phyloP scores from a whole-genome alignment of 64 coral and sea anemone species.

The Catalaphyllia jardinei region DNA sequence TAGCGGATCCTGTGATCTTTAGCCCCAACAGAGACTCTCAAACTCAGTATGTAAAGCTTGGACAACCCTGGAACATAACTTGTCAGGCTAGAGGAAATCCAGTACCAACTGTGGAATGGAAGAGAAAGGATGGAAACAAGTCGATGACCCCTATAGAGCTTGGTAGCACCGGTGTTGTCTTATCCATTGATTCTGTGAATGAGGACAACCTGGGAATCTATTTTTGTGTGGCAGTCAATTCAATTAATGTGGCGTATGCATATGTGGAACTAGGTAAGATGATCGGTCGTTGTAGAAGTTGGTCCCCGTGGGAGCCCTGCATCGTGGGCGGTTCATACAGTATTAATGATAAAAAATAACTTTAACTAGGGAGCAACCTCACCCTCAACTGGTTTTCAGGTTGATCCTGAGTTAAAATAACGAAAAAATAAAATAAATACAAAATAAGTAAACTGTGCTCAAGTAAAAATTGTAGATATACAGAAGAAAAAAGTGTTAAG shows the following conservation, averaged over 20 bases:
- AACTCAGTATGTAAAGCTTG: background rate
- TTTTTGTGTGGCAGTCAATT: conserved; percentile 66
- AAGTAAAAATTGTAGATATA: too few relatives aligned
- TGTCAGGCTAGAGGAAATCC: conserved; percentile 81
- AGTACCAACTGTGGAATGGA: conserved; percentile 63
- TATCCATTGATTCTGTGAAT: conserved; percentile 28
- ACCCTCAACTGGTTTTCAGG: too few relatives aligned
- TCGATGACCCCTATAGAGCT: background rate
- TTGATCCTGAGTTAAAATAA: too few relatives aligned
- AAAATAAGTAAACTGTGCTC: too few relatives aligned
- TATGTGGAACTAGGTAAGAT: conserved; percentile 36
- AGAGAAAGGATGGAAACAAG: conserved; percentile 22
- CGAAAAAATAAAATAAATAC: too few relatives aligned
- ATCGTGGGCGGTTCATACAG: too few relatives aligned
- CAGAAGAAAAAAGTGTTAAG: too few relatives aligned
- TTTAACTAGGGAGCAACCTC: too few relatives aligned
- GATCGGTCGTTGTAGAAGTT: background rate
- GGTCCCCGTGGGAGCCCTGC: too few relatives aligned
- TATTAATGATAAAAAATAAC: too few relatives aligned
- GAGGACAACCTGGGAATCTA: conserved; percentile 63
- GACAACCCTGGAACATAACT: conserved; percentile 11
- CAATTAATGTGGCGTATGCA: background rate
- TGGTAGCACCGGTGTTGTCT: background rate
- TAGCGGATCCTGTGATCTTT: background rate
- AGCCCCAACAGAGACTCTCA: background rate